phyloP scores from a whole-genome alignment of 2,113 vertebrate genomes.

The Scopus umbretta region DNA sequence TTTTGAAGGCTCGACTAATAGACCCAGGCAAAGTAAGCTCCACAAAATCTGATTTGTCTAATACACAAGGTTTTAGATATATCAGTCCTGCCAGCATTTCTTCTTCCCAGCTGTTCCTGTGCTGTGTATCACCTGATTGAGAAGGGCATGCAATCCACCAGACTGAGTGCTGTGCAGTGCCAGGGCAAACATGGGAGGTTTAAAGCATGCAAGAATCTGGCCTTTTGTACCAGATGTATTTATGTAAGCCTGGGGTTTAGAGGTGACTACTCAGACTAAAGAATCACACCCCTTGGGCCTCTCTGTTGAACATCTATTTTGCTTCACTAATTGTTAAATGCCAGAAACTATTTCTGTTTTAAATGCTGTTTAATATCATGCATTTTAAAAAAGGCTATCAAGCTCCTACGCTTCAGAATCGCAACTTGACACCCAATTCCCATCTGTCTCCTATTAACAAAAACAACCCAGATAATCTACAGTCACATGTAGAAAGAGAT shows the following conservation, averaged over 20 bases:
- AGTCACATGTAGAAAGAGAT: background rate
- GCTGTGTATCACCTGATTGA: background rate
- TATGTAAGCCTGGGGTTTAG: background rate
- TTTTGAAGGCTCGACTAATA: background rate
- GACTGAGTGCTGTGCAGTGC: background rate
- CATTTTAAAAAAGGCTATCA: constrained; percentile 37
- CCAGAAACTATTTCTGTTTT: constrained; percentile 33
- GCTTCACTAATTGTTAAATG: constrained; percentile 1
- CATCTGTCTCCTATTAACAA: constrained; percentile 62
- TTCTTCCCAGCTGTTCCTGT: background rate
- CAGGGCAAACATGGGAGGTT: background rate
- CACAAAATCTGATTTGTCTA: background rate
- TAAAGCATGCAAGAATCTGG: background rate
- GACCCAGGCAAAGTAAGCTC: background rate
- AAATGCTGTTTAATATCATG: constrained; percentile 41
- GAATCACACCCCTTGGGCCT: background rate
- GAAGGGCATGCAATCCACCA: background rate
- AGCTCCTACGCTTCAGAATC: constrained; percentile 18
- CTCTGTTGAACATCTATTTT: background rate
- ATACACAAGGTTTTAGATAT: background rate
- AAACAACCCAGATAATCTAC: constrained; percentile 38
- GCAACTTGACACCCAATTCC: constrained; percentile 50
- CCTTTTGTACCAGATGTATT: background rate
- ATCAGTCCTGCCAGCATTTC: background rate
- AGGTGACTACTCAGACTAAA: background rate